Percentiles rank a stretch among this genome's conserved stretches.
phyloP scores from a whole-genome alignment of 2,888 invertebrate genomes.

The Smittia sp. region DNA sequence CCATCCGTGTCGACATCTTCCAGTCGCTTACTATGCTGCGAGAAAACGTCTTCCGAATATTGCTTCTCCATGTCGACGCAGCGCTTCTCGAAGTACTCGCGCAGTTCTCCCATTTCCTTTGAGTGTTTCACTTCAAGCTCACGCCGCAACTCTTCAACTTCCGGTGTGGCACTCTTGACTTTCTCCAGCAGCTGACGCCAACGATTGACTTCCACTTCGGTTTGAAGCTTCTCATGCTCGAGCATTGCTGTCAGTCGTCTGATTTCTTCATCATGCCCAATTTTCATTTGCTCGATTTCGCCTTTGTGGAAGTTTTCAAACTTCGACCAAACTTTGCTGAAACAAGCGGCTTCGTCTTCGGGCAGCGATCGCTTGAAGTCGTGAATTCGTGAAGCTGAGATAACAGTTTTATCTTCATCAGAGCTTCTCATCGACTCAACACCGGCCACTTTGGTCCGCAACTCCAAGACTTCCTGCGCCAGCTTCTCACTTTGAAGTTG shows the following conservation, averaged over 20 bases:
- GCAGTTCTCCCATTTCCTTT: constrained; percentile 73
- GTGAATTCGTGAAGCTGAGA: constrained; percentile 52
- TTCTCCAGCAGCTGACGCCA: constrained; percentile 58
- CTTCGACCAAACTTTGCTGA: constrained; percentile 45
- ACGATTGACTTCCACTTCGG: constrained; percentile 54
- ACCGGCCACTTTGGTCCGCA: constrained; percentile 50
- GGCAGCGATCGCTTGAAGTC: constrained; percentile 49
- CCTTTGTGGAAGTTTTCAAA: constrained; percentile 45
- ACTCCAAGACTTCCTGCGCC: constrained; percentile 57
- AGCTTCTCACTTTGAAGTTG: constrained; percentile 62
- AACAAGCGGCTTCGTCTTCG: constrained; percentile 35
- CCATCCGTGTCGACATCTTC: constrained; percentile 50
- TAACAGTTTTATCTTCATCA: constrained; percentile 45
- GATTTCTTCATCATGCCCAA: constrained; percentile 7
- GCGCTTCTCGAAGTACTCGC: constrained; percentile 77
- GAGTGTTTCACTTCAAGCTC: constrained; percentile 67
- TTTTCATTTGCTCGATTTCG: constrained; percentile 41
- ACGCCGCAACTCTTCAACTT: constrained; percentile 57
- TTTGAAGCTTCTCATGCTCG: constrained; percentile 59
- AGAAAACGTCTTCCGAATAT: constrained; percentile 68
- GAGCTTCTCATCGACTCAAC: constrained; percentile 47
- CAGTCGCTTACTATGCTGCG: constrained; percentile 63
- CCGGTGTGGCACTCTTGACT: constrained; percentile 60
- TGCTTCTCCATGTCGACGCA: constrained; percentile 77
- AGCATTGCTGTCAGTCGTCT: constrained; percentile 49